Percentiles rank a stretch among this genome's conserved stretches.
Evolutionary conservation across 2,888 invertebrate species (phyloP).

Genomic region (Argynnis bischoffii): DNA sequence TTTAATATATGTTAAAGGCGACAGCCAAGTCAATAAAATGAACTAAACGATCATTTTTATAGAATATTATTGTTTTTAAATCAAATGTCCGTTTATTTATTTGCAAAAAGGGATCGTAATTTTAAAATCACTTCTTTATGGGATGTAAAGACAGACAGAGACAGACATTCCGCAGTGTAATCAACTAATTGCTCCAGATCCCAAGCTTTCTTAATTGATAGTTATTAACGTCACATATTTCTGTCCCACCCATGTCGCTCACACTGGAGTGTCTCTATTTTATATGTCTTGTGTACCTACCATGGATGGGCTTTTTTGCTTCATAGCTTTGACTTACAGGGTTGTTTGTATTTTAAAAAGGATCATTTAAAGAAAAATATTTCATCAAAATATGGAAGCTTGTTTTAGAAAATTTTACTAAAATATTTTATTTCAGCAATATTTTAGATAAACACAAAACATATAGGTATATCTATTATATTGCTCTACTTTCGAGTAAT

Average conservation of each 20-base stretch:
- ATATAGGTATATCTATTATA: too few species aligned
- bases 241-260: conserved; percentile 53
- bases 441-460: too few species aligned
- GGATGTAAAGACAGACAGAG: conserved; percentile 38
- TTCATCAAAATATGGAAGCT: too few species aligned
- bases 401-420: too few species aligned
- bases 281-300: not conserved
- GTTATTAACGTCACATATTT: conserved; percentile 78
- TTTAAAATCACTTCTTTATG: conserved; percentile 30
- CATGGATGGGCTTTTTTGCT: not conserved
- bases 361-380: too few species aligned
- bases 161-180: conserved; percentile 48
- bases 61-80: not conserved
- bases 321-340: not conserved
- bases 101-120: not conserved
- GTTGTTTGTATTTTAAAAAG: too few species aligned
- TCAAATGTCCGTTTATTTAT: not conserved
- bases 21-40: not conserved
- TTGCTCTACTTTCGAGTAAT: too few species aligned
- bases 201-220: conserved; percentile 75
- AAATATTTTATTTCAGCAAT: too few species aligned
- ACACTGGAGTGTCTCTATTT: conserved; percentile 31
- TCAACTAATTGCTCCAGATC: conserved; percentile 58
- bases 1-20: conserved; percentile 8
- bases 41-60: too few species aligned